Evolutionary conservation across 1,140 invertebrate species (phyloP), one percentile per base, ranked within the genome.

Genomic region (Steinernema feltiae): DNA sequence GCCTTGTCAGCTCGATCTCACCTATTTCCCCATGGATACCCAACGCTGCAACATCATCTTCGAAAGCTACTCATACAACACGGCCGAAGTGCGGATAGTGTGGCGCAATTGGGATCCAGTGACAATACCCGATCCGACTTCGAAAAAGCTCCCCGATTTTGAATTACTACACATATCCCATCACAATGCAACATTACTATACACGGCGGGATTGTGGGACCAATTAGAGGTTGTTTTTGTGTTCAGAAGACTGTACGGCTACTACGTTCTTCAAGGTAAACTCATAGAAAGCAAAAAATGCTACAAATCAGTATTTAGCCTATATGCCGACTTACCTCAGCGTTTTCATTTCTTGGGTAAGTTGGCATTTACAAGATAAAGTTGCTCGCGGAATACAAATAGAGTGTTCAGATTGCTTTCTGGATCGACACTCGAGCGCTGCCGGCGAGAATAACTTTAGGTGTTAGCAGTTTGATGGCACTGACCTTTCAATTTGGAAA

Each of bases 401-500:
- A n/a, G 3, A 15, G 53, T 63, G 15, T 27, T 48, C 83, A 82
- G 83, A 85, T 85, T 69, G 84, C 83, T 24, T 85, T 85, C 48
- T 85, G 84, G 84, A 84, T 85, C 30, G 84, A 86, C 31, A 86
- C 83, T 21, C 84, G 82, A 53, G 83, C 82, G 48, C 69, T 85
- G n/a, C 84, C 83, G 3, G 83, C 83, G n/a, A 35, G 84, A 18
- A 86, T 87, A 24, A 84, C 85, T 1, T 71, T 86, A 7, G 83
- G 84, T 7, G 83, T 85, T 2, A 76, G 73, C n/a, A 71, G 69
- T 7, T 48, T 83, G 12, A 78, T 85, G 76, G 82, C 84, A 1
- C 74, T 86, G 0, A 82, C 85, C 18, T 84, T 85, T 53, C 84
- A 86, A 79, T 83, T 85, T 21, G 84, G 83, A 18, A 86, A 86